Evolutionary conservation across 1,140 invertebrate genomes (phyloP).

Genomic region (Pectinophora gossypiella): DNA sequence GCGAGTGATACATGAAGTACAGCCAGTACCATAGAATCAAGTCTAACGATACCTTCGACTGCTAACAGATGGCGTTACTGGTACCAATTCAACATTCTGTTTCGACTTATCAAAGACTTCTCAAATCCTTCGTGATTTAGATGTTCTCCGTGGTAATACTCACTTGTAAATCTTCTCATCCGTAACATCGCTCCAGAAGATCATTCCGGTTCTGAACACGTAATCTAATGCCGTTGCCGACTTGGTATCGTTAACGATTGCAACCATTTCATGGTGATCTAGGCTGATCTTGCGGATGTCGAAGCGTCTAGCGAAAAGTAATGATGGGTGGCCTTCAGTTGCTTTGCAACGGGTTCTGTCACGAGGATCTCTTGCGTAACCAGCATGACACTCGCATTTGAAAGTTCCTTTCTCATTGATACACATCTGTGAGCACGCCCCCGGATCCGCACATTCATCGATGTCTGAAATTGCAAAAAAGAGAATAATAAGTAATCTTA

Average conservation of each 20-base stretch:
- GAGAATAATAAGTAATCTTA: conserved; percentile 5
- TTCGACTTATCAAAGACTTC: no score
- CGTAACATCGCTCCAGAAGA: conserved; percentile 96
- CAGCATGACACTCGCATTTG: conserved; percentile 93
- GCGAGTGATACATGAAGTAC: no score
- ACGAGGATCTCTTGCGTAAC: conserved; percentile 90
- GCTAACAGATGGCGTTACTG: neutral
- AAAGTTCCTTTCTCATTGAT: conserved; percentile 93
- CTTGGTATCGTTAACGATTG: conserved; percentile 90
- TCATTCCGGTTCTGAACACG: conserved; percentile 92
- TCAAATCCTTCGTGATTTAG: no score
- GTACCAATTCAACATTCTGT: neutral
- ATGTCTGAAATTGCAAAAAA: conserved; percentile 88
- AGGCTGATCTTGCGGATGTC: conserved; percentile 94
- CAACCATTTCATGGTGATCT: conserved; percentile 93
- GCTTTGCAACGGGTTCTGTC: conserved; percentile 91
- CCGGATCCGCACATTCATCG: conserved; percentile 92
- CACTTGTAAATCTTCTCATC: conserved; percentile 93
- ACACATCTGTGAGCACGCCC: conserved; percentile 95
- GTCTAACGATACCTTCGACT: neutral
- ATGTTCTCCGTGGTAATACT: conserved; percentile 30
- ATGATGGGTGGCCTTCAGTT: conserved; percentile 88
- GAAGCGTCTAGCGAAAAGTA: conserved; percentile 88
- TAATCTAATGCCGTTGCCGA: conserved; percentile 92
- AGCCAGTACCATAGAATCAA: no score